Evolutionary conservation across 2,113 vertebrate species (phyloP).

Genomic region (Alligator sinensis): DNA sequence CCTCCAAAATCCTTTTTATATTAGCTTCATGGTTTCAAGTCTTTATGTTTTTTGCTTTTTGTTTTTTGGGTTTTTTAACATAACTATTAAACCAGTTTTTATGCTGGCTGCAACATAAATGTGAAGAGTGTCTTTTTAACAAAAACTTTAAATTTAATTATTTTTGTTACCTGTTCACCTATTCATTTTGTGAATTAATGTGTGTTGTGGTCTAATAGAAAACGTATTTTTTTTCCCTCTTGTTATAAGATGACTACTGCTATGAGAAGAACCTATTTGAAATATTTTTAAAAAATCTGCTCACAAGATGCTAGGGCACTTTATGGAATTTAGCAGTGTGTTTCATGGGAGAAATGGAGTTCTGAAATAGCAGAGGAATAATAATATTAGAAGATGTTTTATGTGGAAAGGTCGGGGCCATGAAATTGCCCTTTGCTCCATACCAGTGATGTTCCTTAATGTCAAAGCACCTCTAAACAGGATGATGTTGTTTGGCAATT

Average conservation of each 20-base stretch:
- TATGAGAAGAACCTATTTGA: background rate
- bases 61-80: too few relatives aligned
- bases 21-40: slow-evolving; percentile 48
- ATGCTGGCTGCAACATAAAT: background rate
- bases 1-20: background rate
- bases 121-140: background rate
- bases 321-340: background rate
- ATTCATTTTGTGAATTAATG: background rate
- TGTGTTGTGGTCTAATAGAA: background rate
- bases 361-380: background rate
- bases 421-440: background rate
- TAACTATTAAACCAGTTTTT: slow-evolving; percentile 32
- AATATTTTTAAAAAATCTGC: background rate
- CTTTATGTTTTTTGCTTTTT: background rate
- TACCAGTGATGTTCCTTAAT: slow-evolving; percentile 5
- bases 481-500: slow-evolving; percentile 42
- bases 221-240: background rate
- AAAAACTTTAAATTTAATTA: slow-evolving; percentile 1
- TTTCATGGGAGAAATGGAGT: background rate
- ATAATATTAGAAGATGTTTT: fast-evolving
- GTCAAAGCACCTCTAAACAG: slow-evolving; percentile 50
- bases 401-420: background rate
- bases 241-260: background rate
- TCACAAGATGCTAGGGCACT: background rate
- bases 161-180: background rate